Percentiles rank a stretch among this genome's conserved stretches.
phyloP scores from a whole-genome alignment of 2,113 vertebrate genomes.

The Meriones unguiculatus region DNA sequence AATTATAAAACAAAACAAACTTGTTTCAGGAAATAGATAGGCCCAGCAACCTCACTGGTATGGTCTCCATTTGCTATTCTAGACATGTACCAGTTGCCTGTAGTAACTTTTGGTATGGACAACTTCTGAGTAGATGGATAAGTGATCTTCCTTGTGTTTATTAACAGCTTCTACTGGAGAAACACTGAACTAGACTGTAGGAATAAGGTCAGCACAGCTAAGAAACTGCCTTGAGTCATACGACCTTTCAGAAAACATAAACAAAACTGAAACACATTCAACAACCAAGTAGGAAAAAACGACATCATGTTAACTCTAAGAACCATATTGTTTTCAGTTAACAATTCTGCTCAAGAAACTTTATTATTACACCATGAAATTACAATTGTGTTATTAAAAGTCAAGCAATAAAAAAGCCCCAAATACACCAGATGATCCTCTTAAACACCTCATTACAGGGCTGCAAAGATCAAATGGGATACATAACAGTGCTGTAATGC shows the following conservation, averaged over 20 bases:
- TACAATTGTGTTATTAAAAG: not conserved
- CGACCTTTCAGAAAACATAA: not conserved
- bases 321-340: slow-evolving; percentile 13
- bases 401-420: not conserved
- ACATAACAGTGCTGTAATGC: not conserved
- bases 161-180: slow-evolving; percentile 38
- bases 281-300: slow-evolving; percentile 47
- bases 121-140: not conserved
- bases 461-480: slow-evolving; percentile 7
- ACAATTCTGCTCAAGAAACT: slow-evolving; percentile 43
- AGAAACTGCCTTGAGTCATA: slow-evolving; percentile 36
- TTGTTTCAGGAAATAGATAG: not conserved
- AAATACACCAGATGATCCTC: slow-evolving; percentile 19
- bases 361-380: slow-evolving; percentile 44
- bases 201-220: slow-evolving; percentile 56
- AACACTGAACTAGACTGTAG: slow-evolving; percentile 22
- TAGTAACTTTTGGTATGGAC: not conserved
- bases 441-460: not conserved
- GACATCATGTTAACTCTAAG: slow-evolving; percentile 28
- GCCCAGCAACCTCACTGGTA: not conserved
- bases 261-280: not conserved
- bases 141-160: slow-evolving; percentile 30
- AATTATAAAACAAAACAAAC: too few relatives aligned
- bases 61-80: not conserved
- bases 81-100: not conserved